These are phyloP conservation scores for Pseudochirops corinnae DNA, from an alignment of 2,797 vertebrate species.

Conservation along the genomic window DNA sequence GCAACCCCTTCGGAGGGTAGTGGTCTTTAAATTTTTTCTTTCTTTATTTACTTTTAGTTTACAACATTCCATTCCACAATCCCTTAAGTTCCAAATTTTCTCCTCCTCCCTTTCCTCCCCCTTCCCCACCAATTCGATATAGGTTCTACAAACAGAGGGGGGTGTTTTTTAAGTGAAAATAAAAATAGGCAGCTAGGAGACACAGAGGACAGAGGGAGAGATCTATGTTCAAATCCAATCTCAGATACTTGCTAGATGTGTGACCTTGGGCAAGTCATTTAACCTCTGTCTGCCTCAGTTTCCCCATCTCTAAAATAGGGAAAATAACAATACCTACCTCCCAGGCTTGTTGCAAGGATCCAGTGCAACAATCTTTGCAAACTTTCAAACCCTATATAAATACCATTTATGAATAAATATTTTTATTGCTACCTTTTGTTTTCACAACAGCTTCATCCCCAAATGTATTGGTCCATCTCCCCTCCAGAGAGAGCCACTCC, in stretches of 20 bases:
- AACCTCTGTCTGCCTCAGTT: neutral
- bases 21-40: no score
- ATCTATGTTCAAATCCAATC: neutral
- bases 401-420: neutral
- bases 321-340: neutral
- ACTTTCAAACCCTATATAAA: neutral
- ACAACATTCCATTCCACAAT: no score
- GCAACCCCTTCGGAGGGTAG: neutral
- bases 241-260: neutral
- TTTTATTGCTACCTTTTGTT: neutral
- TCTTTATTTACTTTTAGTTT: no score
- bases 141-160: no score
- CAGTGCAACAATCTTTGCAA: neutral
- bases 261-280: neutral
- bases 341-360: neutral
- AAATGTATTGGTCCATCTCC: neutral
- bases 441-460: neutral
- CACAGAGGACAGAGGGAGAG: neutral
- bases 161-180: neutral
- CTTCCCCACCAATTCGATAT: no score
- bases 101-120: no score
- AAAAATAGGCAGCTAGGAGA: neutral
- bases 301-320: neutral
- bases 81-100: no score
- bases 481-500: neutral